These are phyloP conservation scores for Cichladusa arquata DNA, from an alignment of 2,113 vertebrate species.

Conservation along the genomic window DNA sequence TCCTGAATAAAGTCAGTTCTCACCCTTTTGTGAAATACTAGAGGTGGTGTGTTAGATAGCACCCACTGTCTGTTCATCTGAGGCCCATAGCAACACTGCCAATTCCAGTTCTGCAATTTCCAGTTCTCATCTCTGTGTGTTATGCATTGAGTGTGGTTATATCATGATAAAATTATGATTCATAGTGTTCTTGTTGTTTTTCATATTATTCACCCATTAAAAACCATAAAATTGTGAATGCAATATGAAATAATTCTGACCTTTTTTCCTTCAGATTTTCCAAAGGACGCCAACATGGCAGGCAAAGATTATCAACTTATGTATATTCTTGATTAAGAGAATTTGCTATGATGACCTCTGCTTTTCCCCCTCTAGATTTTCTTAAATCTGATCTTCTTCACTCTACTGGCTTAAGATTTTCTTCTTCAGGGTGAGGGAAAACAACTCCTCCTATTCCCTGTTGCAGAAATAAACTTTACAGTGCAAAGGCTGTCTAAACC, in stretches of 20 bases:
- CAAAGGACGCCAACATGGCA: neutral
- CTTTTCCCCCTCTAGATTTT: neutral
- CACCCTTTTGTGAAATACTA: neutral
- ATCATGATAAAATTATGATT: neutral
- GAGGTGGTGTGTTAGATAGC: neutral
- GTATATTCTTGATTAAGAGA: neutral
- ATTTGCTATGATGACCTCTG: neutral
- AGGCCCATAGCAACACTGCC: neutral
- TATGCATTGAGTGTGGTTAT: neutral
- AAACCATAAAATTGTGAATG: neutral
- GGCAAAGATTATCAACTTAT: neutral
- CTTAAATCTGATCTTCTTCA: neutral
- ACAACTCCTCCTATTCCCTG: constrained; percentile 7
- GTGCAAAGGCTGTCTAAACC: constrained; percentile 39
- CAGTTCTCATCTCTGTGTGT: neutral
- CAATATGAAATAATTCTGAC: neutral
- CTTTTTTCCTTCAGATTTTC: neutral
- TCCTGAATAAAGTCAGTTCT: neutral
- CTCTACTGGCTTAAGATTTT: neutral
- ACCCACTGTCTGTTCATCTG: neutral
- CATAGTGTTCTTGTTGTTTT: neutral
- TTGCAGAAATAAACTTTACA: constrained; percentile 45
- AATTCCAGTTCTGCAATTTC: neutral
- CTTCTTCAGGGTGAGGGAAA: neutral
- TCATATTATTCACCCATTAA: neutral